Evolutionary conservation across 2,888 invertebrate genomes (phyloP), one percentile per base, ranked within the genome.

Genomic region (Dilophus febrilis): DNA sequence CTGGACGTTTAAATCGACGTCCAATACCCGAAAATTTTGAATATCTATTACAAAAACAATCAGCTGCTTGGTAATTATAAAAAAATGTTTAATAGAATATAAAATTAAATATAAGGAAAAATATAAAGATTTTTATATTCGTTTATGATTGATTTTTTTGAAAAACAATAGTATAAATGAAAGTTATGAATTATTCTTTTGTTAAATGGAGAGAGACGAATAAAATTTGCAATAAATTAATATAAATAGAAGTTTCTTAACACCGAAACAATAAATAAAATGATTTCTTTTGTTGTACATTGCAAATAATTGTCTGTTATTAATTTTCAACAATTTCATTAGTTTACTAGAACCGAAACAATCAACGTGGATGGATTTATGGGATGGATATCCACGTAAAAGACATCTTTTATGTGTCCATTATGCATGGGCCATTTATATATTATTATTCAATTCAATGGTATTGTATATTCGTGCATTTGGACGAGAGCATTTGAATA

Each of bases 381-480:
- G 61, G 59, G 59, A 60, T 42, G 58, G 57, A 7, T 51, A 53
- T 35, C 55, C 56, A 1, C 13, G 32, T 10, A 32, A 12, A 32
- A 7, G 13, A 5, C 13, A 10, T 16, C 13, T 32, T 16, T 17
- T 32, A 10, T 10, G 16, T 16, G 16, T 32, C 3, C 17, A 32
- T 16, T 32, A 32, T 16, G 32, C 32, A 18, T 64, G 61, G 62
- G 57, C 62, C 37, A 52, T 61, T 27, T 61, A 59, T 44, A 61
- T 63, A 35, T 55, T 58, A 13, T 55, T 60, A 41, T 66, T 66
- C 50, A 65, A 65, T 43, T 65, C 65, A 39, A 61, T 61, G 54
- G 49, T 66, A 26, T 51, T 65, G 3, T 65, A 66, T 44, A 64
- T 65, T 19, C 59, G 64, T 34, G 57, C 61, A 17, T 62, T 65